Conservation (phyloP, 2,113 vertebrate species). For the Pterocles gutturalis region DNA sequence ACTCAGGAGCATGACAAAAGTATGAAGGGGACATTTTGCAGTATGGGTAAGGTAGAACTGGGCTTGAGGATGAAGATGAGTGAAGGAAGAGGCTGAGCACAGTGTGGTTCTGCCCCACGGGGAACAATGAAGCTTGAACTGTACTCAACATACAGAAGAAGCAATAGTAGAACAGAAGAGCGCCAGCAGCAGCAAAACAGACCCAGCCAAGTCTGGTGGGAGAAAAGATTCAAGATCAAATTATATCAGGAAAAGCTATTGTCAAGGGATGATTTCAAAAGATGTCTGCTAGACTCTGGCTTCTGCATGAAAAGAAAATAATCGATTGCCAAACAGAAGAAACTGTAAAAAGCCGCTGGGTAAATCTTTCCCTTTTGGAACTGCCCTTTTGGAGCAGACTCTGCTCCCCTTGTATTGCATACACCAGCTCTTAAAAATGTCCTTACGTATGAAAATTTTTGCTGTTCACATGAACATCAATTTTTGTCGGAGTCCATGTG, state of each 20-base stretch:
- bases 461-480: neutral
- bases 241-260: neutral
- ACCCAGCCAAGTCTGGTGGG: neutral
- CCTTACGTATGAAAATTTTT: neutral
- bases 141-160: neutral
- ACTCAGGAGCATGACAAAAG: neutral
- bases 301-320: neutral
- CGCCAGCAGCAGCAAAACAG: neutral
- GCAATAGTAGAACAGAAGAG: neutral
- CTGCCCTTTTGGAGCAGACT: neutral
- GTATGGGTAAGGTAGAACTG: neutral
- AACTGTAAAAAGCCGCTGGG: neutral
- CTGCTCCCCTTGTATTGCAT: neutral
- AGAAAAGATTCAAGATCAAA: neutral
- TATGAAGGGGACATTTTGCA: neutral
- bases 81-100: neutral
- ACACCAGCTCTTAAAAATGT: neutral
- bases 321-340: neutral
- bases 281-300: neutral
- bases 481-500: neutral
- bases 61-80: neutral
- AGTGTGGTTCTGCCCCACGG: accelerated
- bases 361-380: neutral
- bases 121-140: neutral
- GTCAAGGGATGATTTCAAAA: neutral